Conservation (phyloP, 2,888 invertebrate species). For the Tiliacea citrago region DNA sequence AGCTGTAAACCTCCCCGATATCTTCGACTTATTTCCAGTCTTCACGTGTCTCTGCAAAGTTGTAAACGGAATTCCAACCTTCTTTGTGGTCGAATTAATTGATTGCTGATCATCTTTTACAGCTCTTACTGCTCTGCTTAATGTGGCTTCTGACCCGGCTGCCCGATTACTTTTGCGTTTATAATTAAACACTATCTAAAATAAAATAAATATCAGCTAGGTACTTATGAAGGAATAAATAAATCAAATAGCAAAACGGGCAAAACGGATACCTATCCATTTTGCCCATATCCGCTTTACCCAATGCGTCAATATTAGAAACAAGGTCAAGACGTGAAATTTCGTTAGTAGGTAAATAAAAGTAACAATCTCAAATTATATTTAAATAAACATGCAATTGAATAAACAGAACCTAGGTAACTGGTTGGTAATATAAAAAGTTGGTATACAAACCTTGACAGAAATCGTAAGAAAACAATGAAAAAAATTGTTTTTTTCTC, state of each 20-base stretch:
- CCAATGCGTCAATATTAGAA: background rate
- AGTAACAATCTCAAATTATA: background rate
- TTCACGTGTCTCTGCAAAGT: conserved; percentile 9
- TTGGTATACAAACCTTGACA: background rate
- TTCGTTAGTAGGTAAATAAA: conserved; percentile 2
- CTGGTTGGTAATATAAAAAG: too few species aligned
- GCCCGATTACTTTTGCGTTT: conserved; percentile 8
- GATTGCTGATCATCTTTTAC: conserved; percentile 11
- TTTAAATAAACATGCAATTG: background rate
- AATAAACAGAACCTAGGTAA: background rate
- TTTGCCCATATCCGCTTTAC: background rate
- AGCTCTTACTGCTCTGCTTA: background rate
- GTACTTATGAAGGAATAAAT: too few species aligned
- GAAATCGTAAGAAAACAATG: background rate
- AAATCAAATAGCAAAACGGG: too few species aligned
- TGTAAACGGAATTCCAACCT: conserved; percentile 7
- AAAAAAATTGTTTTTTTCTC: background rate
- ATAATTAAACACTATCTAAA: conserved; percentile 4
- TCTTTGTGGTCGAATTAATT: conserved; percentile 7
- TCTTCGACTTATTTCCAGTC: background rate
- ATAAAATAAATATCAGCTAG: background rate
- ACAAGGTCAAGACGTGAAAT: background rate
- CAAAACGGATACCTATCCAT: background rate
- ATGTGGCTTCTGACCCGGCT: background rate
- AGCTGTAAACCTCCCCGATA: background rate